Conservation (phyloP, 2,888 invertebrate species). For the Hipparchia semele region DNA sequence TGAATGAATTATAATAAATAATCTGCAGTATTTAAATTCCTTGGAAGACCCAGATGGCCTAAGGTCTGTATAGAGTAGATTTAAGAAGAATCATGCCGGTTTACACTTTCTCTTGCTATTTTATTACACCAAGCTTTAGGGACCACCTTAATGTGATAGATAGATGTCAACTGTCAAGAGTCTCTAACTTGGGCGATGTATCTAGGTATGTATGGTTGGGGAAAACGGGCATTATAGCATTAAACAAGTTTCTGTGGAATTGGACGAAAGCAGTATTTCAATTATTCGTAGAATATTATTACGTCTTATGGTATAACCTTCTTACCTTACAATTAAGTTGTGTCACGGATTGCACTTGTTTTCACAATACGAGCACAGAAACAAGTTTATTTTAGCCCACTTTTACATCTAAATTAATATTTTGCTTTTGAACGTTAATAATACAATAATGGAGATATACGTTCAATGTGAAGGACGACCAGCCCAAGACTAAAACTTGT, state of each 20-base stretch:
- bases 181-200: too few relatives aligned
- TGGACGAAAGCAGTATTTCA: background rate
- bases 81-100: too few relatives aligned
- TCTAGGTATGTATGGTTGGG: too few relatives aligned
- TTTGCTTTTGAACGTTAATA: background rate
- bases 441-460: background rate
- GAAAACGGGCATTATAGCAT: too few relatives aligned
- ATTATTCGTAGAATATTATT: background rate
- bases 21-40: too few relatives aligned
- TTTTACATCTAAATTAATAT: background rate
- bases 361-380: background rate
- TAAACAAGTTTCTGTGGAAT: background rate
- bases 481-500: constrained; percentile 17
- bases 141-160: too few relatives aligned
- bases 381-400: background rate
- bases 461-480: constrained; percentile 18
- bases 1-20: too few relatives aligned
- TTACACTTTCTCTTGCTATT: too few relatives aligned
- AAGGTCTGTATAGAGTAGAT: too few relatives aligned
- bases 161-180: too few relatives aligned
- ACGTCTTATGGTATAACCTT: background rate
- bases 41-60: too few relatives aligned
- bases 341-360: background rate
- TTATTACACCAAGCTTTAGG: too few relatives aligned
- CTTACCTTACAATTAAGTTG: background rate